Evolutionary conservation across 2,888 invertebrate species (phyloP).

Genomic region (Venustoraphidia nigricollis): DNA sequence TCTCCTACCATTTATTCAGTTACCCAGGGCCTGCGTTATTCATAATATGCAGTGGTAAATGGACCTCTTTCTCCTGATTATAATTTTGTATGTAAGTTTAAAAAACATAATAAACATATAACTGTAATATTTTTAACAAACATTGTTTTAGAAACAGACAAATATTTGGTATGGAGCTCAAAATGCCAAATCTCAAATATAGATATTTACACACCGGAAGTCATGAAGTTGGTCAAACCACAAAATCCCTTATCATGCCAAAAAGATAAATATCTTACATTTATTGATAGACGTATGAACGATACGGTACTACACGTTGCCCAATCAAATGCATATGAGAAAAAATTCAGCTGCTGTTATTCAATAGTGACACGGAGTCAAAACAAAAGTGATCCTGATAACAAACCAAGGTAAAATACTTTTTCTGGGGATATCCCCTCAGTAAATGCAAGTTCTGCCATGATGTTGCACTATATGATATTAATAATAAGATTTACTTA

Average conservation of each 20-base stretch:
- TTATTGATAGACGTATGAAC: conserved; percentile 17
- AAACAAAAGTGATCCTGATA: conserved; percentile 8
- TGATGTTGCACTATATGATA: too few relatives aligned
- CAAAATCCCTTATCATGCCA: conserved; percentile 37
- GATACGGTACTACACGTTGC: conserved; percentile 22
- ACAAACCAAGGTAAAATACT: conserved; percentile 5
- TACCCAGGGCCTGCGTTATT: too few relatives aligned
- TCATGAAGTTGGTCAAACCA: conserved; percentile 34
- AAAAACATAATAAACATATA: too few relatives aligned
- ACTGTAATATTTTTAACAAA: too few relatives aligned
- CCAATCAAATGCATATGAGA: conserved; percentile 18
- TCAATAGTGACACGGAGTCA: conserved; percentile 19
- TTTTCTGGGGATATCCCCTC: too few relatives aligned
- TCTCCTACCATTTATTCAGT: too few relatives aligned
- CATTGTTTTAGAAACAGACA: conserved; percentile 2
- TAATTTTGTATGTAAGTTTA: too few relatives aligned
- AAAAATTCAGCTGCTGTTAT: conserved; percentile 19
- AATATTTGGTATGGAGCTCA: conserved; percentile 38
- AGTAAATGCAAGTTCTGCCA: too few relatives aligned
- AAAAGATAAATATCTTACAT: conserved; percentile 22
- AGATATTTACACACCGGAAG: conserved; percentile 38
- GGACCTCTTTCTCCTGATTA: too few relatives aligned
- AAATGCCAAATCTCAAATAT: conserved; percentile 46
- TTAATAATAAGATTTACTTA: too few relatives aligned
- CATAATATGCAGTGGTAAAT: too few relatives aligned